Evolutionary conservation across 1,140 invertebrate genomes (phyloP).

Genomic region (Drosophila auraria): DNA sequence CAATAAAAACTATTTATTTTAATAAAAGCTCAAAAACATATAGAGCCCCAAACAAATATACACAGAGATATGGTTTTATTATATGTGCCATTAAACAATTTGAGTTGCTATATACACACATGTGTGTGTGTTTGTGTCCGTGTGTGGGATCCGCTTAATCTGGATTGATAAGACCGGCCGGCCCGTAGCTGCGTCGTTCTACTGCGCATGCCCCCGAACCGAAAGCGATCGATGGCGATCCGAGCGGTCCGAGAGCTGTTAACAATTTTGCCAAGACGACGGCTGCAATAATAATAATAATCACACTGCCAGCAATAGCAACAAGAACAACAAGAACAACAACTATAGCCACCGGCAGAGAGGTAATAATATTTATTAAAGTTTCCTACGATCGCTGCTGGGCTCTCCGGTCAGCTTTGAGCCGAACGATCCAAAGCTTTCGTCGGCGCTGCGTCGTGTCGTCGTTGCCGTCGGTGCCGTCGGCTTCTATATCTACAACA

Average conservation of each 20-base stretch:
- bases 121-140: not conserved
- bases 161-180: constrained; percentile 56
- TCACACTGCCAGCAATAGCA: constrained; percentile 26
- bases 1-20: constrained; percentile 53
- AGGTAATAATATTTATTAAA: constrained; percentile 79
- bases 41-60: constrained; percentile 29
- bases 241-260: constrained; percentile 61
- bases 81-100: constrained; percentile 69
- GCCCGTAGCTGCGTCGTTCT: constrained; percentile 2
- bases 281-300: constrained; percentile 47
- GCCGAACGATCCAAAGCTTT: constrained; percentile 52
- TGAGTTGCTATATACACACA: constrained; percentile 26
- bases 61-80: constrained; percentile 40
- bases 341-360: constrained; percentile 25
- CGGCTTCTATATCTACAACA: constrained; percentile 84
- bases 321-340: constrained; percentile 34
- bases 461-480: constrained; percentile 48
- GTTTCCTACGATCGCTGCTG: constrained; percentile 49
- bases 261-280: constrained; percentile 78
- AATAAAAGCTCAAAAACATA: constrained; percentile 48
- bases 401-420: constrained; percentile 34
- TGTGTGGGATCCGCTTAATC: constrained; percentile 56
- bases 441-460: constrained; percentile 33
- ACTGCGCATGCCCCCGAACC: constrained; percentile 57
- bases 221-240: constrained; percentile 47